Base-by-base conservation (phyloP, 2,888 invertebrate species). In the Lycophotia porphyrea region DNA sequence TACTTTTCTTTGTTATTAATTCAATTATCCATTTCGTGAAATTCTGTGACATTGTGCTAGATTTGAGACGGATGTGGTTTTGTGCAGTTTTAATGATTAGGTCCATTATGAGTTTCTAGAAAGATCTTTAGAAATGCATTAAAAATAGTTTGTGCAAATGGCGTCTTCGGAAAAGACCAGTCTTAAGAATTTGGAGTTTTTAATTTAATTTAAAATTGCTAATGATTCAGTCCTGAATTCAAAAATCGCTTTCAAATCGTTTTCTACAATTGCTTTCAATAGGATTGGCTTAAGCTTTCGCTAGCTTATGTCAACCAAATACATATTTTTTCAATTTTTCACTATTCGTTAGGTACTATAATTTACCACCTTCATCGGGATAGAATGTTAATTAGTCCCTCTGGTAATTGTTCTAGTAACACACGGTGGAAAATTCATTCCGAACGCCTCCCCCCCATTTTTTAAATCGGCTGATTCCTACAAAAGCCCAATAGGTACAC, bases 1-100 rank as follows among this genome's bases (percentile, higher is more conserved):
- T 34, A 66, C 47, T 72, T 78, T 66, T 69, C 31, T 58, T 80
- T 7, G 15, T 15, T 36, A 18, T 34, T 34, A 66, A 63, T 70
- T 83, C 47, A 67, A 66, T 70, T 36, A 78, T 24, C 58, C 5
- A 39, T 81, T 81, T 67, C 49, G 44, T 49, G 42, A 52, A 70
- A 27, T 18, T 61, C 5, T 0, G 34, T 52, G 64, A 27, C 71
- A 49, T 58, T 67, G 70, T 34, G 34, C 78, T 55, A 61, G 15
- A 70, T 81, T 64, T 80, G 5, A 47, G 58, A 52, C 70, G 31
- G 36, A 18, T 70, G 18, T 42, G 31, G 47, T 58, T 55, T 78
- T 64, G 47, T 60, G 15, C 31, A 27, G 34, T 55, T 47, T n/a
- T 0, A 39, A 36, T 61, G 52, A 49, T 42, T 36, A 27, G 3